Evolutionary conservation across 2,113 vertebrate genomes (phyloP).

Genomic region (Bathybates hornii): DNA sequence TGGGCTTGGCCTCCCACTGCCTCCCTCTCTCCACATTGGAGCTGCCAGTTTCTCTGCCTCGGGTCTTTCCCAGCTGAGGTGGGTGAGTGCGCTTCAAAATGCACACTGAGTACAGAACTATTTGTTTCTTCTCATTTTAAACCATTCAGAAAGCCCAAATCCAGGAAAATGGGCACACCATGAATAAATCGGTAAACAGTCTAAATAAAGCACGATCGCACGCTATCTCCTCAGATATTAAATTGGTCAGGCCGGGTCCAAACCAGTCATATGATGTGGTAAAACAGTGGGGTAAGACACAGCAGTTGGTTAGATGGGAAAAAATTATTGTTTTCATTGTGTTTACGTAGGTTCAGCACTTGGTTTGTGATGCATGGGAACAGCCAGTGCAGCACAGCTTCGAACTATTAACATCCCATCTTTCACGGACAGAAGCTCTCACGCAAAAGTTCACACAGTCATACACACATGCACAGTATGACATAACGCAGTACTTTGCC

Average conservation of each 20-base stretch:
- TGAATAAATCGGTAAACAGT: background rate
- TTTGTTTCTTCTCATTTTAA: background rate
- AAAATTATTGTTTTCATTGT: background rate
- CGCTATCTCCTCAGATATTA: background rate
- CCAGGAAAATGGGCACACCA: background rate
- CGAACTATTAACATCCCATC: background rate
- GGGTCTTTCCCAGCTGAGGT: slow-evolving; percentile 56
- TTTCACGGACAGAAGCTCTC: background rate
- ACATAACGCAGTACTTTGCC: background rate
- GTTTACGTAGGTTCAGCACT: background rate
- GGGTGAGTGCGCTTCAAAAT: slow-evolving; percentile 40
- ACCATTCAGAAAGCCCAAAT: slow-evolving; percentile 3
- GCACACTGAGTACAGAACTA: slow-evolving; percentile 11
- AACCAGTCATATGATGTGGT: background rate
- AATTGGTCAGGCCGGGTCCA: background rate
- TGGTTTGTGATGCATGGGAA: background rate
- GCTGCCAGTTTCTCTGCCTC: slow-evolving; percentile 63
- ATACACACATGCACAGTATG: background rate
- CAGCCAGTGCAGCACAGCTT: background rate
- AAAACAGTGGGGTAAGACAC: background rate
- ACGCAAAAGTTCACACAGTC: background rate
- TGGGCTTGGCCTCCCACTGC: slow-evolving; percentile 66
- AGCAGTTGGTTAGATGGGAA: background rate
- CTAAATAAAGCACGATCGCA: background rate
- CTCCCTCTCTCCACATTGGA: slow-evolving; percentile 36